A percentile compares a stretch with the other conserved stretches of the same genome.
Evolutionary conservation across 2,888 invertebrate genomes (phyloP).

Genomic region (Crematogaster levior): DNA sequence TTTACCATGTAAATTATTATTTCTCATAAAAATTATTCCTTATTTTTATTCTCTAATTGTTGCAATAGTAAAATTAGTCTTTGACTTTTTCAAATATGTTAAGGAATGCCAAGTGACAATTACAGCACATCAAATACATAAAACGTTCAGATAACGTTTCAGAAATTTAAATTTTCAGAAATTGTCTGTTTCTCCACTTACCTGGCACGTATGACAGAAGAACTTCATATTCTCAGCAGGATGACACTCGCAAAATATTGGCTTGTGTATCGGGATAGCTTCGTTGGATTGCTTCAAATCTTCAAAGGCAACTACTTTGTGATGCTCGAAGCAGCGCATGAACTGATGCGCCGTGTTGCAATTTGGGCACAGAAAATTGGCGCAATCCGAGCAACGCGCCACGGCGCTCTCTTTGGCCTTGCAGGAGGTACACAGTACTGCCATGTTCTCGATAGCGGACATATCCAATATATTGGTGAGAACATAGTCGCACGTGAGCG

Average conservation of each 20-base stretch:
- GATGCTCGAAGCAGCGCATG: slow-evolving; percentile 98
- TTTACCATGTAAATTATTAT: neutral
- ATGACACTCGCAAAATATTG: slow-evolving; percentile 94
- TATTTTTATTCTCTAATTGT: no score
- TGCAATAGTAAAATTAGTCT: neutral
- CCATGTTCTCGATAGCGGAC: slow-evolving; percentile 90
- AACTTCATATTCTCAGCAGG: slow-evolving; percentile 94
- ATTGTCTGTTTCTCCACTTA: slow-evolving; percentile 72
- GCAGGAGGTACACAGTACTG: slow-evolving; percentile 95
- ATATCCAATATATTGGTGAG: slow-evolving; percentile 94
- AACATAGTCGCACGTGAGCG: slow-evolving; percentile 95
- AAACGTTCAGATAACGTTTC: no score
- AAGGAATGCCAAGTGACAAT: no score
- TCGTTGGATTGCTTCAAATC: slow-evolving; percentile 93
- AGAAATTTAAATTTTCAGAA: no score
- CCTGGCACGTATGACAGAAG: slow-evolving; percentile 94
- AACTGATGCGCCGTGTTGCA: slow-evolving; percentile 98
- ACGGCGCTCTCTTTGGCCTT: slow-evolving; percentile 98
- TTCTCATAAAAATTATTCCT: neutral
- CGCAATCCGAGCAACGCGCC: slow-evolving; percentile 97
- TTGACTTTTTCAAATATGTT: neutral
- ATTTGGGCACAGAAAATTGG: slow-evolving; percentile 96
- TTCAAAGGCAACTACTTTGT: slow-evolving; percentile 95
- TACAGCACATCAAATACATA: neutral
- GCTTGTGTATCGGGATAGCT: slow-evolving; percentile 94